Base-by-base conservation (phyloP, 1,140 invertebrate genomes). In the Hycleus cichorii region DNA sequence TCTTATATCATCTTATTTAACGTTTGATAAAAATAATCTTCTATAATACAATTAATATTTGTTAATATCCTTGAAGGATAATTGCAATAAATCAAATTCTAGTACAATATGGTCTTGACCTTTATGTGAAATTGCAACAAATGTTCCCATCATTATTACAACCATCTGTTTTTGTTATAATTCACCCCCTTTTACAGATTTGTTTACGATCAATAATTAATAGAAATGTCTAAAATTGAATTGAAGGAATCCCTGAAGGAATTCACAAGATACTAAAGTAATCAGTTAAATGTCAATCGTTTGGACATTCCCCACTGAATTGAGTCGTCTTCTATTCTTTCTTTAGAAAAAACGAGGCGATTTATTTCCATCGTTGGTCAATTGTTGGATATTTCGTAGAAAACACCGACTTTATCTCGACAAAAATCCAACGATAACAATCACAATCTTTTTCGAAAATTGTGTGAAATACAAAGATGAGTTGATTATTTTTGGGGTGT, bases 101-200 rank as follows among this genome's bases (percentile, higher is more conserved):
- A 25, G 32, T 27, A 58, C 56, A 58, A 58, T 58, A 58, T 58
- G 56, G 46, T 27, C 10, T 44, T 58, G 56, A 58, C 56, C 56
- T 58, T 58, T 58, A 58, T 58, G 49, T 26, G 56, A 18, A 18
- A 51, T 58, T 40, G 40, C 48, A 45, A 58, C 56, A 58, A 58
- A 58, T 58, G 56, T 58, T 58, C 49, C 51, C 24, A 48, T 3
- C 10, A 10, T 47, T n/a, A 26, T 10, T 27, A 9, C 6, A 45
- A 9, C 43, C 11, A 45, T 11, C 11, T 12, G 43, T n/a, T 47
- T 47, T 47, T 45, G 43, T 24, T 11, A 10, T 11, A 18, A 18
- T 1, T 18, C 18, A 18, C 18, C 18, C 18, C 18, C 18, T 18
- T 18, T 18, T 18, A 18, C 18, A 18, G 18, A 18, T 18, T 18